Evolutionary conservation across 1,140 invertebrate species (phyloP).

Genomic region (Cyclargus thomasi): DNA sequence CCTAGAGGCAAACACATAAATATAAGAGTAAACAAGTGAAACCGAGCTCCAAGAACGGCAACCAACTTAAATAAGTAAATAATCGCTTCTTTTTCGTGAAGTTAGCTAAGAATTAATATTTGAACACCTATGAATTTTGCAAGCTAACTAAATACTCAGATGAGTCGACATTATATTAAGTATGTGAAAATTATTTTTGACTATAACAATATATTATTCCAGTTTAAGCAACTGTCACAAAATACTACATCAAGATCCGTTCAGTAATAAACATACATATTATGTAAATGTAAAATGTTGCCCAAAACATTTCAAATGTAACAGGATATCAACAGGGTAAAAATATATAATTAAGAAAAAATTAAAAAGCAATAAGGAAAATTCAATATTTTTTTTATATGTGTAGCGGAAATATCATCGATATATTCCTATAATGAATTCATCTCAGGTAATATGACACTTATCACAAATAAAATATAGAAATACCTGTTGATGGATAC

Average conservation of each 20-base stretch:
- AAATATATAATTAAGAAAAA: no score
- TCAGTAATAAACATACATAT: no score
- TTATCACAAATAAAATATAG: not conserved
- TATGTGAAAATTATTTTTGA: no score
- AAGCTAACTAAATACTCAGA: not conserved
- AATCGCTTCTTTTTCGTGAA: not conserved
- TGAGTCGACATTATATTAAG: not conserved
- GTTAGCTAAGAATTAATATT: not conserved
- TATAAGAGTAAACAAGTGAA: not conserved
- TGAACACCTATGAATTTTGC: not conserved
- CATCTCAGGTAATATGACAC: not conserved
- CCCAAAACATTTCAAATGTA: no score
- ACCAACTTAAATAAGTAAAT: not conserved
- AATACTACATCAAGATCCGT: no score
- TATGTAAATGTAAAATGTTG: no score
- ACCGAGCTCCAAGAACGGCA: not conserved
- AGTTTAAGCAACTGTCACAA: no score
- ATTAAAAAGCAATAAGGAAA: not conserved
- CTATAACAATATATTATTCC: not conserved
- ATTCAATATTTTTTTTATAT: not conserved
- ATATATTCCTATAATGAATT: not conserved
- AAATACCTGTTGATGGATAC: not conserved
- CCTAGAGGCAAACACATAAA: not conserved
- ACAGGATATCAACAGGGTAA: no score
- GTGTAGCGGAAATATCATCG: not conserved